Conservation (phyloP, 2,888 invertebrate genomes). For the Drosophila nr. medialis region DNA sequence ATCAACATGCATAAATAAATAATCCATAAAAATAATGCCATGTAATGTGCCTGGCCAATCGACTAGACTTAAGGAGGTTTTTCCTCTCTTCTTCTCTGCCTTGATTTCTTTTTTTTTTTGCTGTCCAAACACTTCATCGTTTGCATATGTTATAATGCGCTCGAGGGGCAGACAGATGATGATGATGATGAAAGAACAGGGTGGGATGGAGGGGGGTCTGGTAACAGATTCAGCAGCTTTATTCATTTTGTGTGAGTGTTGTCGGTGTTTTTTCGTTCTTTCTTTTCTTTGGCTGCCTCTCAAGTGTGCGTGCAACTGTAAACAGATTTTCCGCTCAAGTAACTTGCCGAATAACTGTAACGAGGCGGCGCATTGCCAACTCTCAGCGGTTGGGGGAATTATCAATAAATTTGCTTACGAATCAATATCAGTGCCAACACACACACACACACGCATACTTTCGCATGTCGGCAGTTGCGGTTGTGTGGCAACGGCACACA, state of each 20-base stretch:
- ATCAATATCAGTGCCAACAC: conserved; percentile 72
- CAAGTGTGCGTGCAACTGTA: conserved; percentile 80
- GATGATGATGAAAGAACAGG: conserved; percentile 3
- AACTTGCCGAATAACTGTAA: conserved; percentile 77
- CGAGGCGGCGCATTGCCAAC: conserved; percentile 56
- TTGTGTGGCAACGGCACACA: conserved; percentile 80
- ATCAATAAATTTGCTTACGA: conserved; percentile 79
- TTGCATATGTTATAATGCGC: conserved; percentile 50
- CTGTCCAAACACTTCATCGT: conserved; percentile 45
- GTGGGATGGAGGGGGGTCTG: not conserved
- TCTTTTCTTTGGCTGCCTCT: conserved; percentile 46
- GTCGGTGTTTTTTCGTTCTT: conserved; percentile 15
- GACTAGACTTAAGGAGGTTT: conserved; percentile 49
- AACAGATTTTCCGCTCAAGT: conserved; percentile 80
- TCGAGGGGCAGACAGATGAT: conserved; percentile 14
- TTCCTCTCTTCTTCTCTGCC: not conserved
- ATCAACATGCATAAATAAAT: conserved; percentile 71
- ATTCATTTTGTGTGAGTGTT: conserved; percentile 27
- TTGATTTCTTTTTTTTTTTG: conserved; percentile 38
- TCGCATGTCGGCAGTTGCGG: conserved; percentile 69
- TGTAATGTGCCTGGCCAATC: conserved; percentile 57
- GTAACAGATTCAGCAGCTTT: conserved; percentile 22
- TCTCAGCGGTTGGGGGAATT: conserved; percentile 46
- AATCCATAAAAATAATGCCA: conserved; percentile 74
- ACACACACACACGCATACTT: conserved; percentile 12